These are phyloP conservation scores for Bradynema listronoti DNA, from an alignment of 1,140 invertebrate genomes.

Conservation along the genomic window DNA sequence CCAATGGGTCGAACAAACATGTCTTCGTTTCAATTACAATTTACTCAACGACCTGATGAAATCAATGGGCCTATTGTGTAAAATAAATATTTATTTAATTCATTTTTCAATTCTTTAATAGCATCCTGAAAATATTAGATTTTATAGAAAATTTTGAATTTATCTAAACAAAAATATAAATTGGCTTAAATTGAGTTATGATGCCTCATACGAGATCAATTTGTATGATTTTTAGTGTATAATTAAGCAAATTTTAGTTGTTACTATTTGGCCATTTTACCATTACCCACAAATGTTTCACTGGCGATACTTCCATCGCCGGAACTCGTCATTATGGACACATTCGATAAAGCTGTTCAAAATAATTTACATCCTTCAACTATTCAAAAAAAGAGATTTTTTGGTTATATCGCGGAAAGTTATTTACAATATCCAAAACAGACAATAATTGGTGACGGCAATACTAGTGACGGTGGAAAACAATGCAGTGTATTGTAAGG, in stretches of 20 bases:
- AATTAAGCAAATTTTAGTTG: slow-evolving; percentile 37
- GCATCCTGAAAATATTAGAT: neutral
- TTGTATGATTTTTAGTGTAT: slow-evolving; percentile 14
- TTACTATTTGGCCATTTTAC: slow-evolving; percentile 55
- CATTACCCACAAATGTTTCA: slow-evolving; percentile 47
- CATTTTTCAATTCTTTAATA: slow-evolving; percentile 9
- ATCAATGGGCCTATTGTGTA: slow-evolving; percentile 53
- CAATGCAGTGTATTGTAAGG: slow-evolving; percentile 46
- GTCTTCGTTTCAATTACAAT: slow-evolving; percentile 48
- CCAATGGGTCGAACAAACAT: slow-evolving; percentile 26
- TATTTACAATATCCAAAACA: slow-evolving; percentile 44
- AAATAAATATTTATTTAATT: too few species aligned
- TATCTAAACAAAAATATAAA: too few species aligned
- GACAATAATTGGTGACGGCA: slow-evolving; percentile 50
- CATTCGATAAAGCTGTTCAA: slow-evolving; percentile 41
- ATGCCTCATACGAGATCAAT: neutral
- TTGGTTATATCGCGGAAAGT: slow-evolving; percentile 56
- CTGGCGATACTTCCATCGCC: slow-evolving; percentile 40
- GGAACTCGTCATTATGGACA: slow-evolving; percentile 47
- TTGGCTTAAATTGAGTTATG: too few species aligned
- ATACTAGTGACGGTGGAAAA: slow-evolving; percentile 27
- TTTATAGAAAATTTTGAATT: slow-evolving; percentile 12
- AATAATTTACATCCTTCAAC: slow-evolving; percentile 45
- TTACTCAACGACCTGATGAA: slow-evolving; percentile 40
- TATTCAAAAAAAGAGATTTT: slow-evolving; percentile 35